A percentile compares a stretch with the other conserved stretches of the same genome.
phyloP scores from a whole-genome alignment of 2,113 vertebrate species.

The Muscicapa adusta region DNA sequence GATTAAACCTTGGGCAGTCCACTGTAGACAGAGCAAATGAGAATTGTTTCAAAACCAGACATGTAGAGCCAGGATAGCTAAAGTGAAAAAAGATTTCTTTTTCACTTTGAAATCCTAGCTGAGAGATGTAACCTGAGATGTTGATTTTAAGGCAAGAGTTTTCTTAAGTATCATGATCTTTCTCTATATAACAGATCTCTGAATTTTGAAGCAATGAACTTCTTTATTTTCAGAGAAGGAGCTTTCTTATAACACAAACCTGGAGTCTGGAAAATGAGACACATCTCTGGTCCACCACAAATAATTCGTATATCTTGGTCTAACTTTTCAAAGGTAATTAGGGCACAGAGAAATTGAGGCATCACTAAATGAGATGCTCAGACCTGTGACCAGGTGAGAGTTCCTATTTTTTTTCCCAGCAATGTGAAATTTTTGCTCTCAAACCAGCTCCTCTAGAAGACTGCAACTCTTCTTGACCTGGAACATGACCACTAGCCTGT shows the following conservation, averaged over 20 bases:
- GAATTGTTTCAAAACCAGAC: slow-evolving; percentile 53
- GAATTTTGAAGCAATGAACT: neutral
- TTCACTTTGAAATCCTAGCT: slow-evolving; percentile 3
- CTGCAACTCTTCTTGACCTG: neutral
- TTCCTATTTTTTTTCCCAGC: neutral
- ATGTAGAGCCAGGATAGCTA: neutral
- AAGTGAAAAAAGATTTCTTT: neutral
- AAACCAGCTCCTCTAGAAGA: neutral
- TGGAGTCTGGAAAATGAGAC: neutral
- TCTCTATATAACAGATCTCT: neutral
- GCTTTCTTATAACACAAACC: neutral
- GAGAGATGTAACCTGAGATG: neutral
- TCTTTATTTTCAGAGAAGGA: neutral
- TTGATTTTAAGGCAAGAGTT: neutral
- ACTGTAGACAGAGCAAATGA: slow-evolving; percentile 44
- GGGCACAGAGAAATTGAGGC: neutral
- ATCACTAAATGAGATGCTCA: neutral
- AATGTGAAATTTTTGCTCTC: neutral
- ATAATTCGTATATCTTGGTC: fast-evolving
- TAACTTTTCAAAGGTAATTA: neutral
- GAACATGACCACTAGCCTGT: neutral
- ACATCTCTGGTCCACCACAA: neutral
- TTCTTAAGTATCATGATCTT: neutral
- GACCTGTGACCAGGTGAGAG: neutral
- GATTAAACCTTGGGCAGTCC: slow-evolving; percentile 45